Base-by-base conservation (phyloP, 2,797 vertebrate genomes). In the Sarcophilus harrisii region DNA sequence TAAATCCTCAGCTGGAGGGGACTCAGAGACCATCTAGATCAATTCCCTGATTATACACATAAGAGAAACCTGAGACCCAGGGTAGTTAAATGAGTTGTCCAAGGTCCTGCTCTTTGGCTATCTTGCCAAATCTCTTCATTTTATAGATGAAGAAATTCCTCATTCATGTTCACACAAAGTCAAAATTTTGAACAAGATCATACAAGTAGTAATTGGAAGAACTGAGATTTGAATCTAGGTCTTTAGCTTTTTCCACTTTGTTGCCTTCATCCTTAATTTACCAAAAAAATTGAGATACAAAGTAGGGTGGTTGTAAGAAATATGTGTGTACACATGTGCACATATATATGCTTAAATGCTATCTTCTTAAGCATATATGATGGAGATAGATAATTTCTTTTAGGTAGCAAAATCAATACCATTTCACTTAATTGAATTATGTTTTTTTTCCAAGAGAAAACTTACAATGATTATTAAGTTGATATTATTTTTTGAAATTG, bases 391-490 rank as follows among this genome's bases (percentile, higher is more conserved):
- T 81, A 2, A 81, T 81, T 81, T 73, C 62, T 1, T 38, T 18
- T 14, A 73, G 14, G 32, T n/a, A 66, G 32, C 1, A 32, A n/a
- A 38, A n/a, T 73, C 8, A 81, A 4, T 45, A 11, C 21, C 8
- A 10, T 81, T 45, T 18, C 21, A 81, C 24, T 45, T 45, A 45
- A 38, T 91, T 57, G 32, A 30, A 60, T 94, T 95, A 94, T 93
- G 24, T 2, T 52, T 96, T 97, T 52, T 92, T 94, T 96, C 54
- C 95, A 96, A 93, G 30, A 89, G 60, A 95, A 96, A 96, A 91
- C 95, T 95, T 87, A 59, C n/a, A 87, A 38, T 95, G 54, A 59
- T 81, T 81, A 30, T 93, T 95, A 89, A 57, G 90, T 94, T 97
- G 96, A 90, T 94, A 54, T 96, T 91, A 94, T 52, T 45, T 97